Evolutionary conservation across 2,113 vertebrate genomes (phyloP).

Genomic region (Tragulus kanchil): DNA sequence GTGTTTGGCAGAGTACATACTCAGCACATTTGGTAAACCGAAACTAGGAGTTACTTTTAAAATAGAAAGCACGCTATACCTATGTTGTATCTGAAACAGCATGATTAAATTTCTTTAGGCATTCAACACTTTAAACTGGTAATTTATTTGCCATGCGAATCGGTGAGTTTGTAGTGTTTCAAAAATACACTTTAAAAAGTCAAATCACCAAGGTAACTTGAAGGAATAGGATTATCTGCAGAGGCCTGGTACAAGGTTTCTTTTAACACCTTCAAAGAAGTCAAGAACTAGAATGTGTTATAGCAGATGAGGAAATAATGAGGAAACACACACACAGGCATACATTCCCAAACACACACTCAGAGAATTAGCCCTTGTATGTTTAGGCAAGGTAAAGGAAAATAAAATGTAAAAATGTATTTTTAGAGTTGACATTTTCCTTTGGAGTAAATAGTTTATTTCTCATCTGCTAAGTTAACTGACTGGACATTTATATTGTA

Average conservation of each 20-base stretch:
- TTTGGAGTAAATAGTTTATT: neutral
- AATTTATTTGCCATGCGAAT: conserved; percentile 79
- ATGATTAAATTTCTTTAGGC: neutral
- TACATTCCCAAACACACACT: neutral
- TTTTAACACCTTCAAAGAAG: conserved; percentile 67
- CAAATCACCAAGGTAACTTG: conserved; percentile 80
- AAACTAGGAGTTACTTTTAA: conserved; percentile 42
- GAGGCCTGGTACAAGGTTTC: conserved; percentile 57
- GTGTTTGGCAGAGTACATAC: neutral
- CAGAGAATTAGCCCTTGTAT: neutral
- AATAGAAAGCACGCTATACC: conserved; percentile 18
- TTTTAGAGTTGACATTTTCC: neutral
- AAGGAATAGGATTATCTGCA: conserved; percentile 74
- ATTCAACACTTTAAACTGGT: conserved; percentile 70
- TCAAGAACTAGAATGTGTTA: neutral
- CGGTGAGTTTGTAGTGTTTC: conserved; percentile 78
- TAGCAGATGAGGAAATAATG: neutral
- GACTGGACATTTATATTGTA: neutral
- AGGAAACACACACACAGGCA: neutral
- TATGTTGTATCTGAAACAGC: conserved; percentile 42
- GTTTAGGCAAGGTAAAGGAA: neutral
- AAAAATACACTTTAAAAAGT: conserved; percentile 64
- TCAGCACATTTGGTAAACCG: neutral
- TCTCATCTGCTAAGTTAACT: neutral
- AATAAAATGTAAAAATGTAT: neutral